phyloP scores from a whole-genome alignment of 1,140 invertebrate genomes.

The Drosophila biarmipes region DNA sequence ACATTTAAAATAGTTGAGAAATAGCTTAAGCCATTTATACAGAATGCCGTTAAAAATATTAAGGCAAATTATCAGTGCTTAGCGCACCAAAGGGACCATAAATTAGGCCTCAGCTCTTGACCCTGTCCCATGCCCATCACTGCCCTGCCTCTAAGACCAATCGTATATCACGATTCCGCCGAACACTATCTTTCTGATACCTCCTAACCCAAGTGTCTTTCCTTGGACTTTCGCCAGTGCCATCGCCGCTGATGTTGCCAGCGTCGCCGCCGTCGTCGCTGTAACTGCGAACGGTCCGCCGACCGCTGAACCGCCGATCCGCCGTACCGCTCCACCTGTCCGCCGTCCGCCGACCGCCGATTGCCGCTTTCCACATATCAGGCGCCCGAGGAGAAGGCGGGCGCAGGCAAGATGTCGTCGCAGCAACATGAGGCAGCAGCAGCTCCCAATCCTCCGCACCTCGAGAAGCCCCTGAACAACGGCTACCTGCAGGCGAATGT shows the following conservation, averaged over 20 bases:
- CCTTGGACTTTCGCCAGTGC: conserved; percentile 8
- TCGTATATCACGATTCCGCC: too few relatives aligned
- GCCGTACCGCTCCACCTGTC: conserved; percentile 7
- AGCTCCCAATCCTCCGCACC: neutral
- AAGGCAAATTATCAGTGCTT: too few relatives aligned
- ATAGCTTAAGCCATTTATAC: too few relatives aligned
- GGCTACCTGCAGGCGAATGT: conserved; percentile 69
- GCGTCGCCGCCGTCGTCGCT: conserved; percentile 40
- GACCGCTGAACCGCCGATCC: neutral
- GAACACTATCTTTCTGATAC: conserved; percentile 5
- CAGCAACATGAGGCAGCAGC: conserved; percentile 23
- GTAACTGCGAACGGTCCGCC: conserved; percentile 30
- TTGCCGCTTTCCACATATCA: conserved; percentile 20
- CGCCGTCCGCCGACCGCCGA: neutral
- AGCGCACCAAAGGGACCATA: too few relatives aligned
- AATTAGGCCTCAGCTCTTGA: too few relatives aligned
- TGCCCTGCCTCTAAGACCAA: too few relatives aligned
- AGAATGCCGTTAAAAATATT: too few relatives aligned
- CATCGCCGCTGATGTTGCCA: conserved; percentile 39
- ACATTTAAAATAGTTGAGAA: too few relatives aligned
- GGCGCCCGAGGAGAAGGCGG: conserved; percentile 10
- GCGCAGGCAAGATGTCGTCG: conserved; percentile 25
- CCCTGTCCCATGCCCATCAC: too few relatives aligned
- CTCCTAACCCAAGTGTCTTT: neutral
- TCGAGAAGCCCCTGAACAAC: conserved; percentile 62